Base-by-base conservation (phyloP, 1,140 invertebrate species). In the Lordiphosa mommai region DNA sequence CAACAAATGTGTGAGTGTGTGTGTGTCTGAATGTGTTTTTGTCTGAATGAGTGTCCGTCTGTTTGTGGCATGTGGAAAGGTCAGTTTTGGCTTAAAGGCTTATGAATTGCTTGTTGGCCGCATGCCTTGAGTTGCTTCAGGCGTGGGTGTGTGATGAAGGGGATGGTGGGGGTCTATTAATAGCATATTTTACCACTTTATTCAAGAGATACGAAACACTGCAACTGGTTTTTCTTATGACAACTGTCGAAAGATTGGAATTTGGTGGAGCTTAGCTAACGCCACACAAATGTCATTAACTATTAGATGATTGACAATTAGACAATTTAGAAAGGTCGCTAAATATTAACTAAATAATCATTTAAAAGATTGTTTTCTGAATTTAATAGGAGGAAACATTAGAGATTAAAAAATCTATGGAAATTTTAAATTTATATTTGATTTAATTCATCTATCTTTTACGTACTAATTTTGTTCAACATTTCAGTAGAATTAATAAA, bases 81-180 rank as follows among this genome's bases (percentile, higher is more conserved):
- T 80, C 76, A 82, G 66, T 80, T 74, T 67, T 74, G 61, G 71
- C 71, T 82, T 82, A 74, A 43, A 80, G 74, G 76, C 74, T 80
- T 74, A 61, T 44, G 41, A 57, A 44, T 57, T 64, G 57, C 49
- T 46, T 55, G 53, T 46, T 40, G 20, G 68, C 46, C 64, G 57
- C 51, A 65, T 36, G 71, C 58, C 43, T 64, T 69, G 74, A 80
- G 69, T 53, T 56, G 64, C 59, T 69, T 79, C 30, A 23, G 38
- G 29, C 14, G 72, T 61, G 60, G 48, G 52, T 50, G 47, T n/a
- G 17, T 23, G 10, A 13, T 44, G 7, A n/a, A 14, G 34, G 16
- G 27, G 30, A n/a, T 9, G 27, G 16, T n/a, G 5, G 6, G 12
- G n/a, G 34, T 10, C 20, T 9, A 20, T 16, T 30, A 61, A 44